phyloP scores from a whole-genome alignment of 2,888 invertebrate species.

The Apamea sordens region DNA sequence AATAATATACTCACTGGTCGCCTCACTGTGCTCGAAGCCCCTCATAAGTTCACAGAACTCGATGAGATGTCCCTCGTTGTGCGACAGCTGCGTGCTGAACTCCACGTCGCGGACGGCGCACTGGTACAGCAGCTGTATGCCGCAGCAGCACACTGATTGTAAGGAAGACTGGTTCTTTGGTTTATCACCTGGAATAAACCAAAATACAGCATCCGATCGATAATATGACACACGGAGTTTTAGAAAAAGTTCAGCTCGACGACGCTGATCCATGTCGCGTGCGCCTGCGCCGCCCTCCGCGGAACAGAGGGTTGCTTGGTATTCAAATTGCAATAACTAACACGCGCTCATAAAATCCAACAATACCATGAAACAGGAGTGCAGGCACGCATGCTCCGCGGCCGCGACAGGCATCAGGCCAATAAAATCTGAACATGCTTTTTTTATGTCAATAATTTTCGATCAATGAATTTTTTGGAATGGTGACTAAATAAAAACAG shows the following conservation, averaged over 20 bases:
- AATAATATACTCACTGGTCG: constrained; percentile 70
- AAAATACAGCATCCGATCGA: background rate
- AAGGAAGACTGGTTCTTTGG: constrained; percentile 37
- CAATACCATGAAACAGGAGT: background rate
- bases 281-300: constrained; percentile 83
- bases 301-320: constrained; percentile 65
- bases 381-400: background rate
- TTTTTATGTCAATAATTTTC: background rate
- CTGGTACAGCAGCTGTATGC: constrained; percentile 73
- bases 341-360: background rate
- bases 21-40: constrained; percentile 62
- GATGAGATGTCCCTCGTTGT: constrained; percentile 78
- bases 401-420: background rate
- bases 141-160: constrained; percentile 74
- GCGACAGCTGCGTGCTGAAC: constrained; percentile 70
- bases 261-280: constrained; percentile 92
- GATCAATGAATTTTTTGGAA: background rate
- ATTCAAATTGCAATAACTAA: background rate
- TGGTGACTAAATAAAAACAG: background rate
- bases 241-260: constrained; percentile 78
- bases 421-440: background rate
- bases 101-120: constrained; percentile 73
- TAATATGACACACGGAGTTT: background rate
- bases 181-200: constrained; percentile 4
- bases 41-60: constrained; percentile 74